These are phyloP conservation scores for Anolis carolinensis DNA, from an alignment of 2,113 vertebrate genomes.

Conservation along the genomic window DNA sequence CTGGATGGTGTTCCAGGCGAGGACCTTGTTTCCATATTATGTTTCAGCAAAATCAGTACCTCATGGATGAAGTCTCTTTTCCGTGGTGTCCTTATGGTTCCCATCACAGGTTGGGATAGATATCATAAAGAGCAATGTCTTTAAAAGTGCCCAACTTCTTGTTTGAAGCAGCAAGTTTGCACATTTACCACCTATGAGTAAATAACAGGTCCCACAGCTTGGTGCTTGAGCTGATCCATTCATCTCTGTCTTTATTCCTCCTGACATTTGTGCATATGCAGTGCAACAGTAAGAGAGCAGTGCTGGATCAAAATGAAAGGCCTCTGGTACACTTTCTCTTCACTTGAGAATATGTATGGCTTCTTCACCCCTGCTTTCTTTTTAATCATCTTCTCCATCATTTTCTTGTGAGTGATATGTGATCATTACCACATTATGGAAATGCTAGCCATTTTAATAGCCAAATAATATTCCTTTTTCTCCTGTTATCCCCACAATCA, in stretches of 20 bases:
- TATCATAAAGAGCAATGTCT: background rate
- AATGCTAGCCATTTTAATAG: conserved; percentile 48
- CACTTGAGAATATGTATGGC: conserved; percentile 34
- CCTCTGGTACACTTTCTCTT: conserved; percentile 16
- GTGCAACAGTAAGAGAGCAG: background rate
- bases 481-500: background rate
- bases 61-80: background rate
- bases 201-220: background rate
- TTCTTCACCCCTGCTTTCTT: conserved; percentile 2
- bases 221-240: background rate
- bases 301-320: background rate
- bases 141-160: background rate
- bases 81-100: background rate
- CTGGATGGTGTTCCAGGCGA: background rate
- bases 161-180: background rate
- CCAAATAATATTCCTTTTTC: conserved; percentile 40
- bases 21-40: background rate
- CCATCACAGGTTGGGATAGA: background rate
- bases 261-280: background rate
- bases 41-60: background rate
- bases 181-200: background rate
- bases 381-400: conserved; percentile 25
- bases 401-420: background rate
- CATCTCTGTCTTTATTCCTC: background rate
- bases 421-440: conserved; percentile 31